Evolutionary conservation across 2,888 invertebrate genomes (phyloP).

Genomic region (Tenodera sinensis): DNA sequence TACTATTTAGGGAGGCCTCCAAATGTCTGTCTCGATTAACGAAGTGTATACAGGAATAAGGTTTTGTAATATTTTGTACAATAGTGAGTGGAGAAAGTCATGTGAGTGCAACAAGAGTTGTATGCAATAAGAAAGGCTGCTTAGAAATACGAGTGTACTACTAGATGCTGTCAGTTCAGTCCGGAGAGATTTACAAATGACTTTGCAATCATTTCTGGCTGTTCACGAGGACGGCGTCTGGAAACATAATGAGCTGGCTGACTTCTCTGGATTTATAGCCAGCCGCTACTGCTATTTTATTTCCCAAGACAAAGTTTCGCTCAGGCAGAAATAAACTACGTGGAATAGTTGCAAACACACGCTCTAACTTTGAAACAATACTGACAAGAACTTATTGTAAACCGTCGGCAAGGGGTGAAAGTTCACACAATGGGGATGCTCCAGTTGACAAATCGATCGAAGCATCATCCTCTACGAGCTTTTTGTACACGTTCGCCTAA

Average conservation of each 20-base stretch:
- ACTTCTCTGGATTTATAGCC: neutral
- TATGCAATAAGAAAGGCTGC: neutral
- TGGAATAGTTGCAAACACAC: neutral
- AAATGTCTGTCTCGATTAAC: too few relatives aligned
- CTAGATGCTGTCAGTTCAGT: neutral
- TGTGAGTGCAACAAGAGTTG: too few relatives aligned
- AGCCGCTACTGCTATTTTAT: neutral
- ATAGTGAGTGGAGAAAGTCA: too few relatives aligned
- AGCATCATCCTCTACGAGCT: neutral
- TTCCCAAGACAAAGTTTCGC: neutral
- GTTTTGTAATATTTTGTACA: too few relatives aligned
- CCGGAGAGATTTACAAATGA: neutral
- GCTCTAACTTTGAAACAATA: neutral
- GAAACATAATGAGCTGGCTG: neutral
- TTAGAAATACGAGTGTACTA: neutral
- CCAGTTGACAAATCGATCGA: neutral
- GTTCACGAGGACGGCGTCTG: neutral
- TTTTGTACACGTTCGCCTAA: neutral
- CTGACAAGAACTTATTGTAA: neutral
- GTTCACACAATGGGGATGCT: neutral
- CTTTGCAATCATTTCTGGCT: neutral
- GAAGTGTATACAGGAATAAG: too few relatives aligned
- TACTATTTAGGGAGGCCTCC: too few relatives aligned
- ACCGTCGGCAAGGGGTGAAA: neutral
- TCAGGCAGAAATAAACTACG: neutral